Evolutionary conservation across 2,888 invertebrate species (phyloP), one percentile per base, ranked within the genome.

Genomic region (Heliconius charithonia): DNA sequence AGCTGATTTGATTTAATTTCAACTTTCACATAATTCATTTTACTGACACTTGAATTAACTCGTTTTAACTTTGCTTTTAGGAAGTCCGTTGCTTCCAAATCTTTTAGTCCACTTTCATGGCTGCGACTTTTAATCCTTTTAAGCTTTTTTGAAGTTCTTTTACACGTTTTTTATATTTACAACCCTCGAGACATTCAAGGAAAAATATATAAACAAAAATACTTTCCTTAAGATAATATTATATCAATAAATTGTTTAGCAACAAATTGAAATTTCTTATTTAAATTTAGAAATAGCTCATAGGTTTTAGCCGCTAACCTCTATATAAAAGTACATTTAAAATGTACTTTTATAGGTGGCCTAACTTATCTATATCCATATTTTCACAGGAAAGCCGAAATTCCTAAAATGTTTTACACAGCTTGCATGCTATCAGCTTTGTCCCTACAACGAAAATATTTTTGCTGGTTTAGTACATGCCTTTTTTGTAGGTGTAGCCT

Each of bases 11-110:
- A 29, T 29, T 29, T 2, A 4, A 29, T 29, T 13, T 32, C 29
- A n/a, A 16, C 25, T 51, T 65, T 27, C 45, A 51, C 51, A 77
- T 51, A 71, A 77, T 71, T 51, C 65, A 65, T 77, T 63, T 76
- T 63, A 45, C 25, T 70, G 41, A 76, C 29, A 27, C 29, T 70
- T 62, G 29, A 62, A 25, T 71, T 71, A 77, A n/a, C 63, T 71
- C 37, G 56, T 41, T 76, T 41, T 45, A 69, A 76, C 67, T 66
- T 59, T 66, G 51, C n/a, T 73, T 27, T 77, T 73, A 66, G 29
- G 12, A 41, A 67, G 37, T 67, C 67, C 16, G 41, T 67, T 41
- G n/a, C 12, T 25, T 51, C 32, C 71, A 65, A 72, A 56, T 77
- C 29, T 51, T 71, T 56, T 25, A 32, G 63, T 72, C 65, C 22